Percentiles rank a stretch among this genome's conserved stretches.
These are phyloP conservation scores for Amblyteles armatorius DNA, from an alignment of 2,888 invertebrate genomes.

Conservation along the genomic window DNA sequence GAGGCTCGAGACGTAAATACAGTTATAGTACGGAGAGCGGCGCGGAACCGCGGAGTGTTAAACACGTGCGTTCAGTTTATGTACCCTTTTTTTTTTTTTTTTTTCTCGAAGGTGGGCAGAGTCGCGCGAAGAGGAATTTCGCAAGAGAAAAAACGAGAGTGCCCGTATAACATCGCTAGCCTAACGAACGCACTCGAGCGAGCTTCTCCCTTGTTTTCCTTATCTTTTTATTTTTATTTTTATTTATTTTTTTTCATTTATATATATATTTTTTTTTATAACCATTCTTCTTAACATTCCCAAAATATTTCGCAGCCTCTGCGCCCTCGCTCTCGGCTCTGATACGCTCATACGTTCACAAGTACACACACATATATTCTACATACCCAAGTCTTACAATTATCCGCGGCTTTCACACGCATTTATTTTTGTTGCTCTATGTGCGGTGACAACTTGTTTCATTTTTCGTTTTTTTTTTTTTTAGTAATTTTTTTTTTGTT, in stretches of 20 bases:
- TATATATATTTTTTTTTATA: conserved; percentile 17
- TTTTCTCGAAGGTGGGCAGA: conserved; percentile 22
- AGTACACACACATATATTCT: conserved; percentile 15
- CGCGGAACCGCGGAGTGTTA: conserved; percentile 7
- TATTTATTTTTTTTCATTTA: conserved; percentile 14
- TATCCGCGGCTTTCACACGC: conserved; percentile 17
- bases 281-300: conserved; percentile 66
- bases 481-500: conserved; percentile 32
- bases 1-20: conserved; percentile 36
- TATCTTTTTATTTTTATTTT: conserved; percentile 27
- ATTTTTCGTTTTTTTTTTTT: conserved; percentile 37
- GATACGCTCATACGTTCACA: conserved; percentile 11
- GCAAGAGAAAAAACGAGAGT: conserved; percentile 50
- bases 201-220: conserved; percentile 43
- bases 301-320: conserved; percentile 61
- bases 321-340: conserved; percentile 25
- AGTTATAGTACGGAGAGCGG: conserved; percentile 5
- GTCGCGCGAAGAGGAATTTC: conserved; percentile 47
- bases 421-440: conserved; percentile 22
- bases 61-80: conserved; percentile 21
- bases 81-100: conserved; percentile 7
- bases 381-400: conserved; percentile 30
- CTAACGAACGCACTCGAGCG: conserved; percentile 64
- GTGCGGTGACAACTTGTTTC: conserved; percentile 44
- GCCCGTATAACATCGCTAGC: conserved; percentile 50